Evolutionary conservation across 2,113 vertebrate species (phyloP).

Genomic region (Gallinago paraguaiae): DNA sequence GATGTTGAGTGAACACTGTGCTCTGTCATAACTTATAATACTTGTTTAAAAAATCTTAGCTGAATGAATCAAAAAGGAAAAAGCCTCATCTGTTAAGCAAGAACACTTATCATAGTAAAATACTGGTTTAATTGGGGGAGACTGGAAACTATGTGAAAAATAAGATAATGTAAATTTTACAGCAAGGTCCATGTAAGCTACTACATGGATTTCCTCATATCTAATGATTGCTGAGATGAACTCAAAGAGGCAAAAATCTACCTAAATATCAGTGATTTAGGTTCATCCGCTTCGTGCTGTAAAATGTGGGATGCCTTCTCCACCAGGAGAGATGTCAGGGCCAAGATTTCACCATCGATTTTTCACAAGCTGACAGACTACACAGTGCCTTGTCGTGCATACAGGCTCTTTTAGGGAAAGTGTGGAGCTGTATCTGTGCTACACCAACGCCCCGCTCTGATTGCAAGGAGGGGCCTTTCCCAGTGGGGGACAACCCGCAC

Average conservation of each 20-base stretch:
- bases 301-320: not conserved
- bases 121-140: not conserved
- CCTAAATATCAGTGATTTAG: not conserved
- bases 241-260: not conserved
- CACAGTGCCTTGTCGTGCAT: not conserved
- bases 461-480: not conserved
- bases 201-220: not conserved
- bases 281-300: not conserved
- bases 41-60: not conserved
- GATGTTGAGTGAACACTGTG: not conserved
- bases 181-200: not conserved
- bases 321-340: not conserved
- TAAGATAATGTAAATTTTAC: not conserved
- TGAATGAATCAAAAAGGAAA: not conserved
- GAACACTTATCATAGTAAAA: not conserved
- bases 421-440: not conserved
- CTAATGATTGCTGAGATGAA: not conserved
- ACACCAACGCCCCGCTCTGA: not conserved
- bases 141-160: not conserved
- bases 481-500: not conserved
- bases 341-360: not conserved
- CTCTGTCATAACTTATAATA: not conserved
- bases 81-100: not conserved
- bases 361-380: not conserved
- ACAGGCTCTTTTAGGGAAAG: not conserved